Conservation (phyloP, 2,113 vertebrate species). For the Periophthalmus modestus region DNA sequence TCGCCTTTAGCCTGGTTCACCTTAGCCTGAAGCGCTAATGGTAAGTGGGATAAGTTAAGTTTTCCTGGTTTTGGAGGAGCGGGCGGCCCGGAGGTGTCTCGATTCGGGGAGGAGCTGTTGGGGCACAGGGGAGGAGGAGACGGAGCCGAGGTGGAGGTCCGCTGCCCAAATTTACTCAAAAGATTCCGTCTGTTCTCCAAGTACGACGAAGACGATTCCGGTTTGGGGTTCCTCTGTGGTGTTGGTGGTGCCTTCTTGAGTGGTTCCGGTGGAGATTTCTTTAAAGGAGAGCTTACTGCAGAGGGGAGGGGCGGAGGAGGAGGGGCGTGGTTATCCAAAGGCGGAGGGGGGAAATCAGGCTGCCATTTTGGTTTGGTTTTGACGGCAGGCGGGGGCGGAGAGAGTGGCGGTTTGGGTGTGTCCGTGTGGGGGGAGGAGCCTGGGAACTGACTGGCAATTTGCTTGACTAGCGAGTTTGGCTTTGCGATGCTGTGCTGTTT, state of each 20-base stretch:
- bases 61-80: conserved; percentile 94
- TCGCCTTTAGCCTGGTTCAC: conserved; percentile 75
- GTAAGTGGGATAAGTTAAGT: conserved; percentile 85
- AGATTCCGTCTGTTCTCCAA: conserved; percentile 87
- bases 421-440: conserved; percentile 64
- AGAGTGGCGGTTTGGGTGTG: conserved; percentile 79
- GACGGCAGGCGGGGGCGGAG: conserved; percentile 89
- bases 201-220: conserved; percentile 76
- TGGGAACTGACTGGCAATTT: conserved; percentile 89
- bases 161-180: conserved; percentile 85
- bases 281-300: conserved; percentile 77
- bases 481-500: conserved; percentile 88
- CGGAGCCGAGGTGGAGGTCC: conserved; percentile 1
- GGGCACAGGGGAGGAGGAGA: conserved; percentile 62
- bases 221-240: conserved; percentile 89
- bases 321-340: conserved; percentile 75
- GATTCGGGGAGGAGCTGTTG: conserved; percentile 70
- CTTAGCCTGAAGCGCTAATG: conserved; percentile 80
- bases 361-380: conserved; percentile 96
- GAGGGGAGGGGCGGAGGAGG: conserved; percentile 74
- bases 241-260: conserved; percentile 89
- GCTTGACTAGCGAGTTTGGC: conserved; percentile 81
- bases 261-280: conserved; percentile 70
- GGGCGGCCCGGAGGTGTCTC: conserved; percentile 81
- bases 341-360: conserved; percentile 79